Base-by-base conservation (phyloP, 2,113 vertebrate species). In the Rhodinocichla rosea region DNA sequence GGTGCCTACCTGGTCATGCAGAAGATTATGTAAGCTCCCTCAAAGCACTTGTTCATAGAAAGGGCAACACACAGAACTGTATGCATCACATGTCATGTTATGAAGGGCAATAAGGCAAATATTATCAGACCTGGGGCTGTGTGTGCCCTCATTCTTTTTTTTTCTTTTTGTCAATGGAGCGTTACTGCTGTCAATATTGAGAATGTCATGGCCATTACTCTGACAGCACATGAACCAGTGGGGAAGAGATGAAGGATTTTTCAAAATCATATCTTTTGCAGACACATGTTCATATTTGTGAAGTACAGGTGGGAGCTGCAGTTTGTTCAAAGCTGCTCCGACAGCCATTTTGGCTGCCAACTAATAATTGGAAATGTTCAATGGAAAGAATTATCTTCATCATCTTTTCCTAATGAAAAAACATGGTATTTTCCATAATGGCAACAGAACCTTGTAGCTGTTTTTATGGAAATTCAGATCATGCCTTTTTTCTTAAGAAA, bases 1-100 rank as follows among this genome's bases (percentile, higher is more conserved):
- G 90, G 89, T 93, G 87, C 94, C 87, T 97, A 91, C 76, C 86
- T 94, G 64, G 94, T 96, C 97, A 97, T 95, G 98, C 97, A 95
- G 97, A 98, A 98, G 97, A 94, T 98, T 96, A 95, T 91, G 69
- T 95, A 96, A 98, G 95, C 78, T 97, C 92, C 98, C 97, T 94
- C 56, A 93, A 87, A 98, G 98, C 97, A 81, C 83, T 95, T 83
- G 30, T 95, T 97, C 90, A 88, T 69, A 94, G 94, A 98, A 96
- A 98, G 97, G 98, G 97, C 97, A 95, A 13, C 57, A 96, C 86
- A 68, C 33, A 95, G 92, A 82, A 93, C 85, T 69, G 27, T 96
- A 80, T 69, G 87, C 97, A 97, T 97, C 96, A 96, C 96, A 94
- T 97, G 97, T 96, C 97, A 97, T 92, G 42, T 95, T 97, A 50